Conservation (phyloP, 2,888 invertebrate species). For the Lordiphosa andalusiaca region DNA sequence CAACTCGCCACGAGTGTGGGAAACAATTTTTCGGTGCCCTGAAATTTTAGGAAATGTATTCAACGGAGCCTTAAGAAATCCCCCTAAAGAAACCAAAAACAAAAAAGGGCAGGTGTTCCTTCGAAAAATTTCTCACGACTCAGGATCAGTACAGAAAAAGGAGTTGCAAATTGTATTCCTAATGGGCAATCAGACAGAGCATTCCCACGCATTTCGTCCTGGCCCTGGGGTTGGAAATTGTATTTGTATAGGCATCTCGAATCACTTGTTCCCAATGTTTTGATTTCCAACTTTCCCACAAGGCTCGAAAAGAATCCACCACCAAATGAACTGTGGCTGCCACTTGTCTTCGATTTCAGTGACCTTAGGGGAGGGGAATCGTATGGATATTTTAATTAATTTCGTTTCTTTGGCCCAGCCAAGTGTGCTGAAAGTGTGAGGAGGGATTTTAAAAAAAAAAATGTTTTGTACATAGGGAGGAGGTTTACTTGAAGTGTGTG, state of each 20-base stretch:
- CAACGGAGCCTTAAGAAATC: conserved; percentile 58
- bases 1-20: conserved; percentile 70
- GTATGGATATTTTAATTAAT: conserved; percentile 69
- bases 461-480: conserved; percentile 26
- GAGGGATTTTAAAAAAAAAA: conserved; percentile 16
- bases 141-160: conserved; percentile 57
- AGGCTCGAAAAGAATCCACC: conserved; percentile 37
- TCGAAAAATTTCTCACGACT: conserved; percentile 77
- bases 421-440: conserved; percentile 29
- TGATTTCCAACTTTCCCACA: conserved; percentile 70
- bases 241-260: conserved; percentile 56
- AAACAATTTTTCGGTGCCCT: conserved; percentile 75
- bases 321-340: conserved; percentile 52
- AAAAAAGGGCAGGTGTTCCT: conserved; percentile 79
- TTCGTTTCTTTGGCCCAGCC: conserved; percentile 24
- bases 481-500: conserved; percentile 53
- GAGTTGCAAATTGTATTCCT: conserved; percentile 73
- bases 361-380: conserved; percentile 36
- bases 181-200: conserved; percentile 70
- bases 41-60: conserved; percentile 71
- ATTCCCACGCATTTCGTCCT: conserved; percentile 71
- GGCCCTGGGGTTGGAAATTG: conserved; percentile 27
- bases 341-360: conserved; percentile 64
- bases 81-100: conserved; percentile 51
- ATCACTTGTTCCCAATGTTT: conserved; percentile 65